Evolutionary conservation across 1,140 invertebrate species (phyloP).

Genomic region (Trinorchestia longiramus): DNA sequence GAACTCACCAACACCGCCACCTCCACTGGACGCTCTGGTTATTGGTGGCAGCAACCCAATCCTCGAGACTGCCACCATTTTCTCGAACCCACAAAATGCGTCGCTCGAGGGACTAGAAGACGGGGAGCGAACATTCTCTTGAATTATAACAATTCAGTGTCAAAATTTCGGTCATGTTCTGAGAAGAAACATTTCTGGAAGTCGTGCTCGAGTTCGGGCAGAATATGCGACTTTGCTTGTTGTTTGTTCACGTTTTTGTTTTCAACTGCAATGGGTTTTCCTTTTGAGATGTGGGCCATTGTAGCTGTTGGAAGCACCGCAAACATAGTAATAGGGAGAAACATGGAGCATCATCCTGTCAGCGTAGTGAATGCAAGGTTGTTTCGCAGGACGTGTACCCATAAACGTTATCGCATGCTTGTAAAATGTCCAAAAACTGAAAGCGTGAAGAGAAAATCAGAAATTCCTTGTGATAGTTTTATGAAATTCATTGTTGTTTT

Average conservation of each 20-base stretch:
- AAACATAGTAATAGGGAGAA: neutral
- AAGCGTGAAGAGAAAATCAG: neutral
- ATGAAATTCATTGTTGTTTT: neutral
- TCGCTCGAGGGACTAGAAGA: neutral
- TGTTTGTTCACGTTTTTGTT: neutral
- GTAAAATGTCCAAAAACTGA: neutral
- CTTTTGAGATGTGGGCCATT: neutral
- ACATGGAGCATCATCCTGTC: neutral
- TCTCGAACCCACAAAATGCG: neutral
- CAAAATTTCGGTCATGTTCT: neutral
- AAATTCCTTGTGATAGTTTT: neutral
- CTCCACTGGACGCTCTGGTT: neutral
- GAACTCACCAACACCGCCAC: neutral
- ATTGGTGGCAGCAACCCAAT: neutral
- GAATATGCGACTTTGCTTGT: neutral
- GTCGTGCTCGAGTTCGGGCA: neutral
- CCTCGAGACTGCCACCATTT: neutral
- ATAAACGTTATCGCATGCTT: neutral
- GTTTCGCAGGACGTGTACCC: neutral
- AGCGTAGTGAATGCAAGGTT: neutral
- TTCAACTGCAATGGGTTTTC: neutral
- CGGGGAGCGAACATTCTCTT: neutral
- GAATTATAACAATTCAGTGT: conserved; percentile 4
- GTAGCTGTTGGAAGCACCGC: neutral
- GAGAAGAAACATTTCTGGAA: neutral